Base-by-base conservation (phyloP, 2,113 vertebrate genomes). In the Ageneiosus marmoratus region DNA sequence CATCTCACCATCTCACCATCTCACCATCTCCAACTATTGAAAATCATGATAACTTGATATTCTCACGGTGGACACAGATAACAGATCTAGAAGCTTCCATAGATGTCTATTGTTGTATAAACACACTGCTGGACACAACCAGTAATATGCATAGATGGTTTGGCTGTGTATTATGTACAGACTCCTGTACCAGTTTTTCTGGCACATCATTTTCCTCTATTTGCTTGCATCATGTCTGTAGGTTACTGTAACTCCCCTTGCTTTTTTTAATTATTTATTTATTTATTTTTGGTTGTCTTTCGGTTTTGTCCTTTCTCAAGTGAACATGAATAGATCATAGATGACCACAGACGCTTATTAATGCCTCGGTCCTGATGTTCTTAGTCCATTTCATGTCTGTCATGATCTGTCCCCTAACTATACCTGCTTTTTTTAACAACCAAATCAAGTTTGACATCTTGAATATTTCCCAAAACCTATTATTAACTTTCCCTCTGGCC, bases 401-500 rank as follows among this genome's bases (percentile, higher is more conserved):
- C 62, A 69, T 15, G 37, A 11, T 50, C 70, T 27, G 24, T 70
- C 41, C 34, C 7, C 7, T n/a, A 41, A 11, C 37, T 41, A 22
- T 27, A n/a, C 22, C 1, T 15, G 18, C 44, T 8, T 15, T 72
- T n/a, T 34, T 11, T 9, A 72, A 48, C 12, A 11, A 22, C 44
- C 72, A 29, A 51, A 51, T 50, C 46, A 51, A 50, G 46, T 51
- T 74, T 74, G 72, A 74, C 72, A 51, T 74, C 46, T 74, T 32
- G 46, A 51, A 51, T 32, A 74, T 74, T 50, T 50, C 9, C 72
- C 72, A 29, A 46, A 50, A 51, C n/a, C 0, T 51, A 22, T 20
- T 29, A 51, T 51, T 74, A 29, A 74, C 72, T 74, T 74, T 74
- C 72, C 72, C 72, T 74, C 72, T 51, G 72, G 72, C 46, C 27